Percentiles rank a stretch among this genome's conserved stretches.
Conservation (phyloP, 2,888 invertebrate genomes). For the Achlya flavicornis region DNA sequence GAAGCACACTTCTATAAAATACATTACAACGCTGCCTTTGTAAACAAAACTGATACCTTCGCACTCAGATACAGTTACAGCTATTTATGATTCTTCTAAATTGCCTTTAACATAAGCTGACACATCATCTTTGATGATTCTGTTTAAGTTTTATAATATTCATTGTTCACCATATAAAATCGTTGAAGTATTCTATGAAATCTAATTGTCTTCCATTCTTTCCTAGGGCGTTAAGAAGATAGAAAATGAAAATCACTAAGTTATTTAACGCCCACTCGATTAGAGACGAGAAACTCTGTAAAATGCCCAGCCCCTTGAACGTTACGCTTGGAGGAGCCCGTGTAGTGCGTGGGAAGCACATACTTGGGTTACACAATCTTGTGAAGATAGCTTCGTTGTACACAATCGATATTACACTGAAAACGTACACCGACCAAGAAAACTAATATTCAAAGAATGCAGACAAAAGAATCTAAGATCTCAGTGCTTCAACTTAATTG, state of each 20-base stretch:
- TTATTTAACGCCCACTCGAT: slow-evolving; percentile 60
- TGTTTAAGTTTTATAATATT: background rate
- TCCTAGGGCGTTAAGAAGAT: slow-evolving; percentile 21
- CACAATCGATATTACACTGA: slow-evolving; percentile 43
- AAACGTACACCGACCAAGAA: slow-evolving; percentile 24
- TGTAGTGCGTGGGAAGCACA: slow-evolving; percentile 80
- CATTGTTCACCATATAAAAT: background rate
- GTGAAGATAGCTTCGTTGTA: slow-evolving; percentile 65
- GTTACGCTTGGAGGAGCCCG: slow-evolving; percentile 74
- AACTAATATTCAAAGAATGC: slow-evolving; percentile 15
- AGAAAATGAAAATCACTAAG: slow-evolving; percentile 44
- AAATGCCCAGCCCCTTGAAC: slow-evolving; percentile 75
- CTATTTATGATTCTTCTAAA: background rate
- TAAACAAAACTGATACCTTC: slow-evolving; percentile 7
- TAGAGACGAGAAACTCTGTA: slow-evolving; percentile 67
- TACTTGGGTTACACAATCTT: slow-evolving; percentile 79
- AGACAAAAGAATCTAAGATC: background rate
- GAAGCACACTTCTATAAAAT: slow-evolving; percentile 40
- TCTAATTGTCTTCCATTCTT: background rate
- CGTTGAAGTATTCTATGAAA: background rate
- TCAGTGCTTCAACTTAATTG: slow-evolving; percentile 11
- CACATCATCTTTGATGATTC: background rate
- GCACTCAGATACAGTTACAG: background rate
- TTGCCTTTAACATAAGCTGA: background rate
- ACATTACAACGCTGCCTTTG: slow-evolving; percentile 16